Evolutionary conservation across 2,888 invertebrate species (phyloP), one percentile per base, ranked within the genome.

Genomic region (Rhagophthalmus giganteus): DNA sequence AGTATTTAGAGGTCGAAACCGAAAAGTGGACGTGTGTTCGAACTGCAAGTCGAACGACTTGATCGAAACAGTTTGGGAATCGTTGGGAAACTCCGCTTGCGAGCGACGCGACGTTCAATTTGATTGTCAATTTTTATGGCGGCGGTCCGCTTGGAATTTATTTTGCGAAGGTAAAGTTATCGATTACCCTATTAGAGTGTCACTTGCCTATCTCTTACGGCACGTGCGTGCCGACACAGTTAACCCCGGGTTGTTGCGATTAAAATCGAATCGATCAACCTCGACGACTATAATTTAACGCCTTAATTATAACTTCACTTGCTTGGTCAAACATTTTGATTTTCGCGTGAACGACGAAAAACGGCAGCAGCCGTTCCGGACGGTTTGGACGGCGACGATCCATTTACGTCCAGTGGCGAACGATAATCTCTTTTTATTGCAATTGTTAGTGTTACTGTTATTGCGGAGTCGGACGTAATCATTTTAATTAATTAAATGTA

Each of bases 401-500:
- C n/a, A n/a, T 20, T 20, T 20, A 20, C 20, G 20, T 20, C 20
- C 7, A 20, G 7, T 7, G n/a, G 20, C 20, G 7, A 7, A 7
- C 20, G 4, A 20, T 20, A 20, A 20, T 44, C 44, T 35, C 11
- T 9, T 44, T 27, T 16, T 24, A 28, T 30, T 28, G 12, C 35
- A 35, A 44, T 44, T 28, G 44, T 30, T 27, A 31, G 28, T 20
- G 10, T 37, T 31, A 24, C 20, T 45, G 45, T 45, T n/a, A 27
- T 20, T 37, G 15, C 30, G n/a, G 20, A 41, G 9, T 30, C 39
- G 13, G 24, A 45, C 30, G 34, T 37, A 28, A 35, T 30, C 45
- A 25, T 45, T 45, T 28, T 41, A 35, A 33, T 44, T 45, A 45
- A 45, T 45, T 45, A 26, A 34, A 37, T 13, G 35, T 34, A n/a